Evolutionary conservation across 92 coral and sea anemone species (phyloP).

Genomic region (Porites divaricata): DNA sequence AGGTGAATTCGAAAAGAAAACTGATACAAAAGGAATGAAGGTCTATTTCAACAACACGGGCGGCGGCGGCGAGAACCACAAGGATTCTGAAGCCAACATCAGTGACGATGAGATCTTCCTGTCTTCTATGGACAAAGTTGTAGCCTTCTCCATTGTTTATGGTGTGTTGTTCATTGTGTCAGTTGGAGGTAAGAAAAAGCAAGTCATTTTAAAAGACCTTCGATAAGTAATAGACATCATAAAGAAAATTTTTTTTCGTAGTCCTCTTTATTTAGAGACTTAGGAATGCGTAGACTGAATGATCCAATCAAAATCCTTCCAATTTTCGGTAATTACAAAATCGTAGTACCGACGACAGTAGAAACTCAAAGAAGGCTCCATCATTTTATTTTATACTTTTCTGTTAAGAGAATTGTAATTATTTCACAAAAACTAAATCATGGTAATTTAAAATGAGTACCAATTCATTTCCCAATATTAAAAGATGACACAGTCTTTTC

Average conservation of each 20-base stretch:
- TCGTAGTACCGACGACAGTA: background rate
- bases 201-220: too few species aligned
- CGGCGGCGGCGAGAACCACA: background rate
- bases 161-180: slow-evolving; percentile 74
- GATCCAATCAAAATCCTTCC: background rate
- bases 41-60: background rate
- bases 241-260: background rate
- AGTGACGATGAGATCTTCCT: background rate
- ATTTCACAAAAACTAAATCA: too few species aligned
- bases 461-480: background rate
- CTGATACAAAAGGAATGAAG: slow-evolving; percentile 4
- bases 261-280: background rate
- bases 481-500: background rate
- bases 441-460: background rate
- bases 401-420: too few species aligned
- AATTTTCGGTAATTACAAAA: too few species aligned
- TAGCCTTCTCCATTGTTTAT: slow-evolving; percentile 68
- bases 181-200: slow-evolving; percentile 64
- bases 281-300: background rate
- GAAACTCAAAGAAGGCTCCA: background rate
- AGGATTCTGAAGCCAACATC: background rate
- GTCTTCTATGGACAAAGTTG: slow-evolving; percentile 51
- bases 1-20: background rate
- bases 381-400: too few species aligned
- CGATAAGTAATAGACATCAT: too few species aligned